Evolutionary conservation across 2,113 vertebrate species (phyloP), one percentile per base, ranked within the genome.

Genomic region (Mirza zaza): DNA sequence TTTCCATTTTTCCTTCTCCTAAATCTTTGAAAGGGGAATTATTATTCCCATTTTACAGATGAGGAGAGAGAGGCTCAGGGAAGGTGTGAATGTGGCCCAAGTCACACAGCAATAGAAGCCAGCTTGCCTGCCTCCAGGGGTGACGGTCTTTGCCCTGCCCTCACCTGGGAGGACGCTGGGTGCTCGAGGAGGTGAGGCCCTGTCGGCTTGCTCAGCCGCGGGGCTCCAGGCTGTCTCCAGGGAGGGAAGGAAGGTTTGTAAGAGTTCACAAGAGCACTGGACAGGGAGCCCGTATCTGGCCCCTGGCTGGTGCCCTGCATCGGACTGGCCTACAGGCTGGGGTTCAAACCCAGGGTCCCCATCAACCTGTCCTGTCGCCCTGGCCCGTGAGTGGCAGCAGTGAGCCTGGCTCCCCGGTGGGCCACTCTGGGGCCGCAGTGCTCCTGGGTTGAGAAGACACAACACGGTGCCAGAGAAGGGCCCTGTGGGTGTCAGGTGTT

Each of bases 21-120:
- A 45, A 83, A 86, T 65, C 50, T 77, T 2, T 83, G 79, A 52
- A 32, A 32, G 52, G 34, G 83, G 29, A 27, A 75, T 50, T 17
- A 27, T 84, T 42, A 42, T 42, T 18, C 13, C 25, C 50, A 55
- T 71, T 52, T 85, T 73, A 84, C 15, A 20, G 63, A 63, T 68
- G 34, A 96, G 52, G 67, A 87, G 20, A 68, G 61, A 82, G 70
- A 73, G 82, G n/a, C 25, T 67, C 93, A 73, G 75, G 87, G 80
- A 87, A 55, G 25, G 6, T 63, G 4, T 77, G 87, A 32, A 50
- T 29, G 10, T 2, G 14, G 59, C 15, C 61, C 55, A 57, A 21
- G 70, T 81, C 39, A 52, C 50, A 36, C 52, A 93, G 65, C 89
- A 84, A 39, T 12, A 45, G 93, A 80, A 18, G 42, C 21, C 34